Conservation (phyloP, 92 coral and sea anemone genomes). For the Epizoanthus stellaris region DNA sequence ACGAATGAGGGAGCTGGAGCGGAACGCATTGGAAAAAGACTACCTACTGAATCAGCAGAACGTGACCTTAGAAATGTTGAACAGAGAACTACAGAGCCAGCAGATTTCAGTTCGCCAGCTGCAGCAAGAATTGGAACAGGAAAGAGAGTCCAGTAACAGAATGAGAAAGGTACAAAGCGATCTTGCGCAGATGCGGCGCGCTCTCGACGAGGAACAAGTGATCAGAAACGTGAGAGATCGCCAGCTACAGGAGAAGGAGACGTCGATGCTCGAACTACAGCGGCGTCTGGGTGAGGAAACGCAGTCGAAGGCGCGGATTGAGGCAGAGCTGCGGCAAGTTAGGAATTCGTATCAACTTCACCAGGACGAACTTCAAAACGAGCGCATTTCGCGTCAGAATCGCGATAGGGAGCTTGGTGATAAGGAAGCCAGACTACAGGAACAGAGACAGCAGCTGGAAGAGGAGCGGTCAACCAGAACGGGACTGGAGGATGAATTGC, state of each 20-base stretch:
- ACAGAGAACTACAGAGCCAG: conserved; percentile 63
- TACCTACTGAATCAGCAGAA: conserved; percentile 51
- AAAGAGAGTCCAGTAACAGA: conserved; percentile 58
- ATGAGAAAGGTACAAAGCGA: conserved; percentile 70
- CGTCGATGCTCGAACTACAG: conserved; percentile 57
- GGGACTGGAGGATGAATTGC: conserved; percentile 59
- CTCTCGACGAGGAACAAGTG: conserved; percentile 73
- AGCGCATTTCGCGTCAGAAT: conserved; percentile 76
- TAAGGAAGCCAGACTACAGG: conserved; percentile 67
- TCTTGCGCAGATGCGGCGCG: conserved; percentile 66
- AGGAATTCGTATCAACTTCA: conserved; percentile 67
- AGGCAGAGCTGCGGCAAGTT: conserved; percentile 70
- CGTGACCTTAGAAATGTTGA: conserved; percentile 51
- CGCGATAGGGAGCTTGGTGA: conserved; percentile 66
- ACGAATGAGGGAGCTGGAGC: conserved; percentile 65
- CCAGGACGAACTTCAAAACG: conserved; percentile 80
- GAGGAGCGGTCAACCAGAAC: conserved; percentile 65
- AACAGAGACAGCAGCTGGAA: conserved; percentile 61
- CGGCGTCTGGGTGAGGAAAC: conserved; percentile 55
- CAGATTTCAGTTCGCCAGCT: conserved; percentile 56
- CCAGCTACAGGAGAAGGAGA: conserved; percentile 77
- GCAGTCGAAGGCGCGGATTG: conserved; percentile 56
- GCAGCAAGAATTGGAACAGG: conserved; percentile 75
- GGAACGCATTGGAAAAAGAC: conserved; percentile 57
- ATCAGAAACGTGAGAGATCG: conserved; percentile 72